phyloP scores from a whole-genome alignment of 2,113 vertebrate genomes.

The Periophthalmus modestus region DNA sequence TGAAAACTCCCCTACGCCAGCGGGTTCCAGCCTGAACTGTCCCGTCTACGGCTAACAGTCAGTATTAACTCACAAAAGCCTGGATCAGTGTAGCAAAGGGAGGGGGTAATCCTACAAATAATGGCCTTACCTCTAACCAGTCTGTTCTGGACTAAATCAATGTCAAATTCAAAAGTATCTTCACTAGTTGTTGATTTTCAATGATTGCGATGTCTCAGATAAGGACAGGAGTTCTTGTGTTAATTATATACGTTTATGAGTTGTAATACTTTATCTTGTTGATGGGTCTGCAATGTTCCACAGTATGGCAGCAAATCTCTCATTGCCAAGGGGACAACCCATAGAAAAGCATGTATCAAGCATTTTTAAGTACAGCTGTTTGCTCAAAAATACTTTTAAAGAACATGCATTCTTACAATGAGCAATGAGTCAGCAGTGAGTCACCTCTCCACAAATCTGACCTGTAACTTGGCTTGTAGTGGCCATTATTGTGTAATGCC shows the following conservation, averaged over 20 bases:
- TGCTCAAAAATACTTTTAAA: no score
- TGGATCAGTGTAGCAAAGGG: conserved; percentile 66
- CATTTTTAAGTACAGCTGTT: no score
- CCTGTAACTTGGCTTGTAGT: no score
- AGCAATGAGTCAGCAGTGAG: no score
- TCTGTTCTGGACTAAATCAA: conserved; percentile 65
- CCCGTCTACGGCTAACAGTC: conserved; percentile 49
- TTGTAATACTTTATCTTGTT: no score
- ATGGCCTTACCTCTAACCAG: conserved; percentile 60
- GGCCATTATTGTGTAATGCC: no score
- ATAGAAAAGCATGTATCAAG: not conserved
- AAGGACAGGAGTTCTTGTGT: no score
- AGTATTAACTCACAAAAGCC: conserved; percentile 76
- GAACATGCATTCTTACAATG: no score
- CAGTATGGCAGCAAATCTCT: not conserved
- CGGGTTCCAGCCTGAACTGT: conserved; percentile 62
- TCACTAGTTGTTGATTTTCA: not conserved
- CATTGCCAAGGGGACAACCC: no score
- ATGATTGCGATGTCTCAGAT: no score
- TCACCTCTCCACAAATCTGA: no score
- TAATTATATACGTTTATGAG: no score
- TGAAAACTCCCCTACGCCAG: conserved; percentile 75
- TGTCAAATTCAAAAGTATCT: conserved; percentile 5
- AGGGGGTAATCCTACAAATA: conserved; percentile 69
- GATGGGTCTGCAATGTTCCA: not conserved